Evolutionary conservation across 2,797 vertebrate genomes (phyloP).

Genomic region (Mastacembelus armatus): DNA sequence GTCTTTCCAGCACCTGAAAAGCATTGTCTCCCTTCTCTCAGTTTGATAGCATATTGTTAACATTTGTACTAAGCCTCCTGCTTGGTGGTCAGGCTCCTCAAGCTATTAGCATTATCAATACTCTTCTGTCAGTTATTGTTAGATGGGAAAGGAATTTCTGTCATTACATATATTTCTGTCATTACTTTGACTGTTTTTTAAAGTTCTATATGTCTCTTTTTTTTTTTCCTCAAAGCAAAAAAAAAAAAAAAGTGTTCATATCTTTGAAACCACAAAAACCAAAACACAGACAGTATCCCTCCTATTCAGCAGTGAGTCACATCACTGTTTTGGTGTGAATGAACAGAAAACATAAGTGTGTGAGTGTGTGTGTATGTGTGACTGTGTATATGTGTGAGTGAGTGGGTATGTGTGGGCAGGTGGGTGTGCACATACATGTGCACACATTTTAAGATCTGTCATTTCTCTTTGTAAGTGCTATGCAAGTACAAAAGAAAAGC

Average conservation of each 20-base stretch:
- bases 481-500: constrained; percentile 87
- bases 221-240: constrained; percentile 68
- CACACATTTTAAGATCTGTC: constrained; percentile 68
- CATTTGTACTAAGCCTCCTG: constrained; percentile 66
- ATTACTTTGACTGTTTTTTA: no score
- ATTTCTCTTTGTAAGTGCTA: constrained; percentile 86
- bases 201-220: constrained; percentile 36
- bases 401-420: constrained; percentile 55
- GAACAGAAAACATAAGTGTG: constrained; percentile 50
- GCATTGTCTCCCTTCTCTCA: constrained; percentile 37
- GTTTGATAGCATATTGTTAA: constrained; percentile 50
- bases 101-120: constrained; percentile 61
- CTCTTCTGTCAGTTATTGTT: constrained; percentile 49
- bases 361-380: constrained; percentile 25
- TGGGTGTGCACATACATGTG: constrained; percentile 56
- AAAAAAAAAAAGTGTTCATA: constrained; percentile 77
- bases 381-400: constrained; percentile 28
- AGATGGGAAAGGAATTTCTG: constrained; percentile 51
- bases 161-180: constrained; percentile 53
- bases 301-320: constrained; percentile 77
- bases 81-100: constrained; percentile 77
- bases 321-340: constrained; percentile 78
- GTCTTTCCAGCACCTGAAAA: constrained; percentile 13
- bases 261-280: constrained; percentile 78
- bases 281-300: constrained; percentile 84